These are phyloP conservation scores for Cenopis cana DNA, from an alignment of 2,888 invertebrate species.

Conservation along the genomic window DNA sequence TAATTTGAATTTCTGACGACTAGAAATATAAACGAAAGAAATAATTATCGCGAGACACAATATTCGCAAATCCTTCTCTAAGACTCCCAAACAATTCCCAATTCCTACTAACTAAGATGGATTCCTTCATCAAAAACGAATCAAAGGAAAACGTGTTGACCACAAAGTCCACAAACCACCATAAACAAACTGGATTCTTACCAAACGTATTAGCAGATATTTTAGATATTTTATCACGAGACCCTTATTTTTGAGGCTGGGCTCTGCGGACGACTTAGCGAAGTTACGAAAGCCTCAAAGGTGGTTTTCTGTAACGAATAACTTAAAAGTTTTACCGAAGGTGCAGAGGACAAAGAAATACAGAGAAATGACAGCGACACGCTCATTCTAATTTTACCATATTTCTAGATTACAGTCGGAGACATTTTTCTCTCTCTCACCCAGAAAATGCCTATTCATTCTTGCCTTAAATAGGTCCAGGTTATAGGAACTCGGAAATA, in stretches of 20 bases:
- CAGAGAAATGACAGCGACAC: constrained; percentile 4
- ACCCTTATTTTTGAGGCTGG: constrained; percentile 54
- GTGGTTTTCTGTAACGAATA: constrained; percentile 56
- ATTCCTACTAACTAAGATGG: not conserved
- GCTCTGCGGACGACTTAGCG: constrained; percentile 52
- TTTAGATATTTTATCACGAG: constrained; percentile 32
- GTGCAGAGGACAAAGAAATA: not conserved
- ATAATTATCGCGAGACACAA: too few species aligned
- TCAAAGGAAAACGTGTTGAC: constrained; percentile 19
- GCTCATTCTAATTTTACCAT: not conserved
- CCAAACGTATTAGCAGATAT: constrained; percentile 34
- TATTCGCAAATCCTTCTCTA: not conserved
- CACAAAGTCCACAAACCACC: constrained; percentile 43
- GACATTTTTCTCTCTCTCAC: too few species aligned
- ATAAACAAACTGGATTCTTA: constrained; percentile 40
- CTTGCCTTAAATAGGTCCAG: too few species aligned
- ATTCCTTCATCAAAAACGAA: not conserved
- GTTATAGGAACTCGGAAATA: too few species aligned
- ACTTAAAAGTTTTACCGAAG: constrained; percentile 58
- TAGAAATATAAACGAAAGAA: too few species aligned
- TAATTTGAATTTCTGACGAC: too few species aligned
- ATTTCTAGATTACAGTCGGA: not conserved
- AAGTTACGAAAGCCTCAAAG: constrained; percentile 48
- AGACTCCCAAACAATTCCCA: not conserved
- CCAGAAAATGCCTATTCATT: too few species aligned